Conservation (phyloP, 2,797 vertebrate genomes). For the Australoheros facetus region DNA sequence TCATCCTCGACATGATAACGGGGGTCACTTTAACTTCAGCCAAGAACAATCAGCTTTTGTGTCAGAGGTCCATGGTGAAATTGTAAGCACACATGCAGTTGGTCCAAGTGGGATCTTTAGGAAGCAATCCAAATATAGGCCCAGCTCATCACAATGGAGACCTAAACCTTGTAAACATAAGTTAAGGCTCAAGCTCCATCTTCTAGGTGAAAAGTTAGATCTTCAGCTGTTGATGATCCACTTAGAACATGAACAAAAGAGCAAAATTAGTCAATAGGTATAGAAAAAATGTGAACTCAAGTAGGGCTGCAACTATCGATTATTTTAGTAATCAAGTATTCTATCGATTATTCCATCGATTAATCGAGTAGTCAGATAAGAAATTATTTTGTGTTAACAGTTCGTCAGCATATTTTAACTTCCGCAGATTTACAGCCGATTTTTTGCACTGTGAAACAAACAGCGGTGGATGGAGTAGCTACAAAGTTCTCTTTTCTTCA, state of each 20-base stretch:
- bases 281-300: background rate
- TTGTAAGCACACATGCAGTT: background rate
- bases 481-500: too few relatives aligned
- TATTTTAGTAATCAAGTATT: too few relatives aligned
- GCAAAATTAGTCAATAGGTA: background rate
- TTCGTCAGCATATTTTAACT: too few relatives aligned
- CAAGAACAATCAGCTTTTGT: too few relatives aligned
- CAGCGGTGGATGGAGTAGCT: too few relatives aligned
- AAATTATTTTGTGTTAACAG: too few relatives aligned
- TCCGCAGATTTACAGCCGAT: too few relatives aligned
- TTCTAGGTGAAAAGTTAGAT: background rate
- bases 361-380: too few relatives aligned
- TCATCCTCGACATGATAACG: background rate
- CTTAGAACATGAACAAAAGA: background rate
- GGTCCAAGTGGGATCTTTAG: background rate
- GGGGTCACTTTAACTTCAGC: too few relatives aligned
- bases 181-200: background rate
- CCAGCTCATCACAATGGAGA: background rate
- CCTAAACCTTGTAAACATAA: background rate
- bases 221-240: background rate
- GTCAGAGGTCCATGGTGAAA: background rate
- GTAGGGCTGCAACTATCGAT: too few relatives aligned
- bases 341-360: too few relatives aligned
- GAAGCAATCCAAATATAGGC: background rate
- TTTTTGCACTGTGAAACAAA: too few relatives aligned